These are phyloP conservation scores for Tipula confusa DNA, from an alignment of 2,888 invertebrate genomes.

Conservation along the genomic window DNA sequence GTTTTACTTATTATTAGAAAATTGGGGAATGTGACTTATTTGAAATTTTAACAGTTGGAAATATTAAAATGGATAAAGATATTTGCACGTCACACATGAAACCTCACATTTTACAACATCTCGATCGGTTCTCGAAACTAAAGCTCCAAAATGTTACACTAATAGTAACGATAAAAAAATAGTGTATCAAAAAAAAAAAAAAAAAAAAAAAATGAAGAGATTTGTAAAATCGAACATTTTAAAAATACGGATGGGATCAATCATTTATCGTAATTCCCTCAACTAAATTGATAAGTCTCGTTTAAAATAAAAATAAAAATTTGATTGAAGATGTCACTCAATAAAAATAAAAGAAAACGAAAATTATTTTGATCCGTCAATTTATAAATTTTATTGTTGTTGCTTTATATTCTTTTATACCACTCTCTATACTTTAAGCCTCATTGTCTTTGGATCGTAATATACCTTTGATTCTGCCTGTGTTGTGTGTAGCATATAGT, in stretches of 20 bases:
- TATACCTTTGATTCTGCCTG: neutral
- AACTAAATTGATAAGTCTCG: neutral
- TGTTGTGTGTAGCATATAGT: neutral
- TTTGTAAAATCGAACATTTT: neutral
- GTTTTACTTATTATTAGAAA: too few species aligned
- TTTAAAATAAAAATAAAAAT: neutral
- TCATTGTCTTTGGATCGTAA: neutral
- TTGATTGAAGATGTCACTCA: slow-evolving; percentile 1
- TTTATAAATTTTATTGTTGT: neutral
- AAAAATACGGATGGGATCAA: neutral
- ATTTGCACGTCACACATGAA: too few species aligned
- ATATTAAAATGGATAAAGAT: too few species aligned
- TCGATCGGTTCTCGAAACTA: too few species aligned
- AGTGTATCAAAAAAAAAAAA: too few species aligned
- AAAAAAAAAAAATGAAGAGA: neutral
- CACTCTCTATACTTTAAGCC: neutral
- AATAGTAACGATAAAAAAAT: too few species aligned
- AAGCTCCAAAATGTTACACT: too few species aligned
- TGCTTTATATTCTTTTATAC: neutral
- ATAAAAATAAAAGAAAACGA: neutral
- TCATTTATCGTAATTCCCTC: neutral
- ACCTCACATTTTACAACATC: too few species aligned
- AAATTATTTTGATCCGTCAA: neutral
- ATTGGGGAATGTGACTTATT: too few species aligned
- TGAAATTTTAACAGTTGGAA: too few species aligned